Evolutionary conservation across 1,140 invertebrate genomes (phyloP).

Genomic region (Micrasema minimum): DNA sequence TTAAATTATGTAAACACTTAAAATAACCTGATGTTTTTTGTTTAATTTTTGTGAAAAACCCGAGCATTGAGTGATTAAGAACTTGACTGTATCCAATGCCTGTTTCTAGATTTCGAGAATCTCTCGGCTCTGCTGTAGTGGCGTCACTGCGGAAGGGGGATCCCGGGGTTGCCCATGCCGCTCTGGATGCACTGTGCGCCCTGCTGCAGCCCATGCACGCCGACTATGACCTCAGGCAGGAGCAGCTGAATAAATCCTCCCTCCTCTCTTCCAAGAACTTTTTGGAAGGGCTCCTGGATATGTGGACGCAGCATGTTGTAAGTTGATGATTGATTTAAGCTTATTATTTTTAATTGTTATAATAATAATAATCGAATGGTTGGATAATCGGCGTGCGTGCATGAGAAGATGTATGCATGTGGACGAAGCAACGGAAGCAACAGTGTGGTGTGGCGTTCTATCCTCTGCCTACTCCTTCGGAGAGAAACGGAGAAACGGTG

Average conservation of each 20-base stretch:
- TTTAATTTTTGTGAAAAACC: too few relatives aligned
- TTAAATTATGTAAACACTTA: too few relatives aligned
- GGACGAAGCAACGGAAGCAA: too few relatives aligned
- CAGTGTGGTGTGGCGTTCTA: too few relatives aligned
- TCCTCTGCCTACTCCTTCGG: too few relatives aligned
- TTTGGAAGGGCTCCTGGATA: slow-evolving; percentile 91
- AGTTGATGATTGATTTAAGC: slow-evolving; percentile 56
- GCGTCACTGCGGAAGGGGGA: slow-evolving; percentile 90
- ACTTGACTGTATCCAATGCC: too few relatives aligned
- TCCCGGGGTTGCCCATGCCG: slow-evolving; percentile 92
- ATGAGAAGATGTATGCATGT: too few relatives aligned
- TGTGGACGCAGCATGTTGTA: slow-evolving; percentile 96
- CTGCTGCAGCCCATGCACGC: slow-evolving; percentile 99
- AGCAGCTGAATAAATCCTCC: slow-evolving; percentile 97
- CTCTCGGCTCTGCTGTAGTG: slow-evolving; percentile 91
- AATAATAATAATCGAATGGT: too few relatives aligned
- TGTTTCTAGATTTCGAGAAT: slow-evolving; percentile 87
- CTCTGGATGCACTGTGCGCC: slow-evolving; percentile 96
- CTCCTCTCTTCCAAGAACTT: slow-evolving; percentile 93
- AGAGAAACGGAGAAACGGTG: too few relatives aligned
- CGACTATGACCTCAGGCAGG: slow-evolving; percentile 93
- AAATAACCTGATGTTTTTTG: too few relatives aligned
- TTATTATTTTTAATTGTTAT: neutral
- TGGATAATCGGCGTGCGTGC: too few relatives aligned
- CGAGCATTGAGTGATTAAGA: too few relatives aligned